Percentiles rank a stretch among this genome's conserved stretches.
phyloP scores from a whole-genome alignment of 2,797 vertebrate genomes.

The Ceryle rudis region DNA sequence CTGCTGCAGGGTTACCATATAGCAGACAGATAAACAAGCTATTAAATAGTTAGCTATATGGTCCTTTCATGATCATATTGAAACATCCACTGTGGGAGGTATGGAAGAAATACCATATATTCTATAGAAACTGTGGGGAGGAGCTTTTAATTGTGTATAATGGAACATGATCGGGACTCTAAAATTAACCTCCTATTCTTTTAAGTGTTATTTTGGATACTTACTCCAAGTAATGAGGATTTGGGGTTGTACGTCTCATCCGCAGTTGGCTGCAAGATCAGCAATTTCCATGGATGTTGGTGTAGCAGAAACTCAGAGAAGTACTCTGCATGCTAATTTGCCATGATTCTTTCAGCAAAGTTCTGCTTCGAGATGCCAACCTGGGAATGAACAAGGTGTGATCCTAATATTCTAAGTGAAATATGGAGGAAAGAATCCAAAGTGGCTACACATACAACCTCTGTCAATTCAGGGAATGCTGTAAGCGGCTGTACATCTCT shows the following conservation, averaged over 20 bases:
- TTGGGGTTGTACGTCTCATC: background rate
- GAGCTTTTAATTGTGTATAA: background rate
- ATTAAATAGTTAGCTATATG: slow-evolving; percentile 7
- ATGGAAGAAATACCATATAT: background rate
- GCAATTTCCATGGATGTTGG: background rate
- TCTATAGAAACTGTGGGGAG: background rate
- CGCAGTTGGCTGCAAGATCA: background rate
- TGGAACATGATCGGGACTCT: background rate
- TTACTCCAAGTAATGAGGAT: background rate
- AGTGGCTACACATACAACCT: background rate
- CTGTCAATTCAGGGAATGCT: background rate
- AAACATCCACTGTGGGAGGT: background rate
- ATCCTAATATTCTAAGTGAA: background rate
- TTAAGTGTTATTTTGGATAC: background rate
- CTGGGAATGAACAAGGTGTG: background rate
- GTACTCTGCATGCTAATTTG: background rate
- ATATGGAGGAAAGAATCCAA: background rate
- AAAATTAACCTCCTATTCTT: background rate
- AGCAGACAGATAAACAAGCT: slow-evolving; percentile 20
- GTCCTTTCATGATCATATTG: background rate
- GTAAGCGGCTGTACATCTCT: background rate
- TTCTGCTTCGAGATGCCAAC: background rate
- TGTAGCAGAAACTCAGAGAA: background rate
- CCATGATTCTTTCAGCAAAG: background rate
- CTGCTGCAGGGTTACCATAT: background rate